Evolutionary conservation across 2,888 invertebrate genomes (phyloP), one percentile per base, ranked within the genome.

Genomic region (Cremastobaeus sp.): DNA sequence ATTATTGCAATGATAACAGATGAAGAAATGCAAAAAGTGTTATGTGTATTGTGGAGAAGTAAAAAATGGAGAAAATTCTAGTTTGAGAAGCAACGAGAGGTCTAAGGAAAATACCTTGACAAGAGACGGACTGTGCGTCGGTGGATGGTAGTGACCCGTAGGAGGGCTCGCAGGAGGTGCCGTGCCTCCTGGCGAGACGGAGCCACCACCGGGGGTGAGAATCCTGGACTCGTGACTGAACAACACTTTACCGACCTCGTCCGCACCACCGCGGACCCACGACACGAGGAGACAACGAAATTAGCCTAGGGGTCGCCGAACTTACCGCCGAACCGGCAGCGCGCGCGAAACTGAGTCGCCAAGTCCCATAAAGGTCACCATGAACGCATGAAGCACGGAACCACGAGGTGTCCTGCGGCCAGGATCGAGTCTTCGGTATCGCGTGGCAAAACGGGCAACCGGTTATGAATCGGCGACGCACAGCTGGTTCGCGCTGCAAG

Each of bases 201-300:
- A 79, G 77, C 83, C 85, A 79, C 84, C 85, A 81, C 86, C 84
- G 84, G 86, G 85, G 84, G 85, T 86, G 83, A 85, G 86, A 86
- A 87, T 87, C 85, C 86, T 87, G 87, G 85, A 85, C 85, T 85
- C 85, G 86, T 85, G 85, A 75, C 83, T 85, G 84, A 86, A 86
- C 86, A 86, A 85, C 86, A 87, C 85, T 84, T 86, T 86, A 78
- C 77, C 82, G 82, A 83, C 80, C 65, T 81, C 77, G 78, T 84
- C 85, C 84, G 82, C 85, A 79, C 77, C 74, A 74, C 74, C 77
- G 83, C 84, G 82, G 82, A 83, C 76, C 80, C 76, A 76, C 79
- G 64, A 35, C 32, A 20, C 43, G 12, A 25, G 35, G 34, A 21
- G 20, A 3, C n/a, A 8, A 39, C n/a, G 17, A 11, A 4, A 18